phyloP scores from a whole-genome alignment of 1,140 invertebrate genomes.

The Bombus superbus region DNA sequence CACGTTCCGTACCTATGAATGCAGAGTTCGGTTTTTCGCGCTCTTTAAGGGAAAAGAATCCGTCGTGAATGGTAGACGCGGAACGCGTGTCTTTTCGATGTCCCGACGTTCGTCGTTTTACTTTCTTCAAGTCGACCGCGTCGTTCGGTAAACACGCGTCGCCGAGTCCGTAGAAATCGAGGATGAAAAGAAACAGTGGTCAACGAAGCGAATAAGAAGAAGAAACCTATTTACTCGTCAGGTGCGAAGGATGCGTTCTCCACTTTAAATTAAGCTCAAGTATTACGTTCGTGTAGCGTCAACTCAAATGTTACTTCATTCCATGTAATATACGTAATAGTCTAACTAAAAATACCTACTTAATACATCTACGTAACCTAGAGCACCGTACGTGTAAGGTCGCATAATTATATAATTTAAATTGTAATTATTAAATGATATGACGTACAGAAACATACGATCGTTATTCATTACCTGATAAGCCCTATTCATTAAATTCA shows the following conservation, averaged over 20 bases:
- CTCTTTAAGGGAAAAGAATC: constrained; percentile 30
- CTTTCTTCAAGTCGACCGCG: constrained; percentile 21
- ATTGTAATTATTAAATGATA: constrained; percentile 84
- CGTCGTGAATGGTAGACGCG: background rate
- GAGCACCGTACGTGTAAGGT: constrained; percentile 82
- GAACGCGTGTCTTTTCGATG: background rate
- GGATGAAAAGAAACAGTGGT: background rate
- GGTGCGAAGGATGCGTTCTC: constrained; percentile 71
- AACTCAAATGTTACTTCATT: constrained; percentile 82
- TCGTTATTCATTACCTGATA: constrained; percentile 20
- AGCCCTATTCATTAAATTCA: background rate
- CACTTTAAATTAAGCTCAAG: constrained; percentile 81
- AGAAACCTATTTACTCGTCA: constrained; percentile 65
- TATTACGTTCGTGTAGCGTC: constrained; percentile 82
- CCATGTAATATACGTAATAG: constrained; percentile 84
- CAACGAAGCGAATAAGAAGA: constrained; percentile 13
- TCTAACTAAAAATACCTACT: constrained; percentile 81
- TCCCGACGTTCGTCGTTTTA: constrained; percentile 10
- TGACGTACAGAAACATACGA: constrained; percentile 73
- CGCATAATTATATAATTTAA: constrained; percentile 83
- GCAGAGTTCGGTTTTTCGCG: constrained; percentile 51
- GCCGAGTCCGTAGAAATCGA: background rate
- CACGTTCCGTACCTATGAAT: constrained; percentile 79
- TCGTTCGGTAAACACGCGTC: constrained; percentile 10
- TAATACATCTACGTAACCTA: constrained; percentile 82